Percentiles rank a stretch among this genome's conserved stretches.
Evolutionary conservation across 2,888 invertebrate genomes (phyloP).

Genomic region (Oscheius sp.): DNA sequence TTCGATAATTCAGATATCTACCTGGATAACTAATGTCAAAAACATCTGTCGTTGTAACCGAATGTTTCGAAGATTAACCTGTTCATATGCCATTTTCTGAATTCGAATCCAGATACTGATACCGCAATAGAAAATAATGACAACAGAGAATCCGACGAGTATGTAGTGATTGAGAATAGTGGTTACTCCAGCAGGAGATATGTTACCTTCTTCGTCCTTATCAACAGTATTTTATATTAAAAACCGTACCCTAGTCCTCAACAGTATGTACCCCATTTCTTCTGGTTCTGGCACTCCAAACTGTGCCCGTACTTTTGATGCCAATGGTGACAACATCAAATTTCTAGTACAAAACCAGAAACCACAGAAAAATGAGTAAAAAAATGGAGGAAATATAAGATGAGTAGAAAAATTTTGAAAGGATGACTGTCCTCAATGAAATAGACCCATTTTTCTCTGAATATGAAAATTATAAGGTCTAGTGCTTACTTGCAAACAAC

Average conservation of each 20-base stretch:
- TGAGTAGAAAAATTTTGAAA: not conserved
- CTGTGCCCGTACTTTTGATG: too few species aligned
- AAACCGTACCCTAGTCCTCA: not conserved
- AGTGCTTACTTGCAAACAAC: constrained; percentile 7
- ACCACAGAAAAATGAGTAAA: not conserved
- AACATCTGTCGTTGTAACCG: constrained; percentile 6
- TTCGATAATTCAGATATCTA: not conserved
- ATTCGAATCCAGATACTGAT: not conserved
- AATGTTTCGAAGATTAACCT: not conserved
- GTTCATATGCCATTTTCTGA: not conserved
- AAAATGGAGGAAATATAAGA: not conserved
- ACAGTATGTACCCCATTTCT: not conserved
- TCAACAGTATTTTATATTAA: not conserved
- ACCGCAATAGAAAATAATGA: not conserved
- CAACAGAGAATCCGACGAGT: not conserved
- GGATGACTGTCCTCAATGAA: not conserved
- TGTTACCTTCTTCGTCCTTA: not conserved
- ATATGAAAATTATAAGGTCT: not conserved
- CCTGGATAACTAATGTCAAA: not conserved
- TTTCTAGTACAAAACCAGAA: not conserved
- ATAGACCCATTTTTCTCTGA: not conserved
- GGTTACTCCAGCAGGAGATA: not conserved
- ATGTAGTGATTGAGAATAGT: not conserved
- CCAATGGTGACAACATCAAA: too few species aligned
- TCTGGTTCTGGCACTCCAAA: not conserved